Percentiles rank a stretch among this genome's conserved stretches.
Evolutionary conservation across 2,113 vertebrate species (phyloP).

Genomic region (Pitta sordida): DNA sequence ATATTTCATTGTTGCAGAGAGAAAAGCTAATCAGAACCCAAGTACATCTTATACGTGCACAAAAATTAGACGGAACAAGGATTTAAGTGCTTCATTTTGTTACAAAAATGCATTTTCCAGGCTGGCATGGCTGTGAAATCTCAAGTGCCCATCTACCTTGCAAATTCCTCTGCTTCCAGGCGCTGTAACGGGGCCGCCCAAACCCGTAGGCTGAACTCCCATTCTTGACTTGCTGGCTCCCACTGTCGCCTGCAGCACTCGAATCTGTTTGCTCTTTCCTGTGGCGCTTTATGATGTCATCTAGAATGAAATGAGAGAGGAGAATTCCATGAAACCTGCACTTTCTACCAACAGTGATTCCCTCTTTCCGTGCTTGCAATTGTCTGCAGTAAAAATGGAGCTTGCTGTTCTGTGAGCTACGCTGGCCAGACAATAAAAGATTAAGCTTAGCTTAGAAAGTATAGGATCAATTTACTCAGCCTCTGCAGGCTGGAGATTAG

Average conservation of each 20-base stretch:
- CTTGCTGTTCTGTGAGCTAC: neutral
- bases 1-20: neutral
- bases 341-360: neutral
- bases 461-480: neutral
- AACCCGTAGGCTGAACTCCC: neutral
- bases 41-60: neutral
- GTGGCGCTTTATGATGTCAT: conserved; percentile 60
- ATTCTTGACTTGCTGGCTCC: conserved; percentile 23
- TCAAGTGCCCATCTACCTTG: conserved; percentile 18
- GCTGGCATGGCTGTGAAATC: neutral
- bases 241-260: neutral
- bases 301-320: conserved; percentile 30
- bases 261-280: neutral
- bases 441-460: conserved; percentile 23
- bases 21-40: neutral
- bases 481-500: neutral
- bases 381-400: accelerated
- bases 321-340: neutral
- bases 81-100: neutral
- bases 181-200: neutral
- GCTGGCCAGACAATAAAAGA: neutral
- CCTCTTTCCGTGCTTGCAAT: neutral
- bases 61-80: neutral
- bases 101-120: neutral
- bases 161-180: conserved; percentile 55